phyloP scores from a whole-genome alignment of 2,113 vertebrate species.

The Labeo catla region DNA sequence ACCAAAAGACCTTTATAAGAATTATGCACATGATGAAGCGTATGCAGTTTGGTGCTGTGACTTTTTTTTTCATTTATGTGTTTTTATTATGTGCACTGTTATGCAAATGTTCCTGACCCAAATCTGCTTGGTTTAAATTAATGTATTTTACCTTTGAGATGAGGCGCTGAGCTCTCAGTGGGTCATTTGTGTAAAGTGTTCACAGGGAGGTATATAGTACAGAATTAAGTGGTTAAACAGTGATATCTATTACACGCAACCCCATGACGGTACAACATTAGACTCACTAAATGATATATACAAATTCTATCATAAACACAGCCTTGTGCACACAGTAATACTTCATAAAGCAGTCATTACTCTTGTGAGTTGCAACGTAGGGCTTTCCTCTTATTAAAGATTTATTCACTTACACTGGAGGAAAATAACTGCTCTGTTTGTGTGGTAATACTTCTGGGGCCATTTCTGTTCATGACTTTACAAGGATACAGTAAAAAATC shows the following conservation, averaged over 20 bases:
- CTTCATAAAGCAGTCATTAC: slow-evolving; percentile 62
- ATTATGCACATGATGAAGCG: slow-evolving; percentile 71
- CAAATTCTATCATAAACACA: slow-evolving; percentile 62
- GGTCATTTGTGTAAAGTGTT: slow-evolving; percentile 64
- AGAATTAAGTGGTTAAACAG: slow-evolving; percentile 64
- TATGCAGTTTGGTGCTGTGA: slow-evolving; percentile 68
- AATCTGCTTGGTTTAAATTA: slow-evolving; percentile 76
- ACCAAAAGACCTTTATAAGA: slow-evolving; percentile 61
- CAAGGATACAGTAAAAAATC: background rate
- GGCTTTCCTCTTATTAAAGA: slow-evolving; percentile 36
- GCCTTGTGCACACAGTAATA: slow-evolving; percentile 60
- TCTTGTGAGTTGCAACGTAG: slow-evolving; percentile 52
- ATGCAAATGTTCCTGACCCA: slow-evolving; percentile 78
- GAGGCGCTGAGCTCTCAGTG: slow-evolving; percentile 59
- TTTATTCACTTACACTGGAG: slow-evolving; percentile 16
- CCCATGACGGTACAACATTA: slow-evolving; percentile 61
- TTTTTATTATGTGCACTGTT: slow-evolving; percentile 75
- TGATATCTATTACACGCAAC: slow-evolving; percentile 67
- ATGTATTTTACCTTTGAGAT: slow-evolving; percentile 79
- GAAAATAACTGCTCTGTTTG: background rate
- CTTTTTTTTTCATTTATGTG: slow-evolving; percentile 60
- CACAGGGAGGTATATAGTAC: slow-evolving; percentile 57
- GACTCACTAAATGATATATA: slow-evolving; percentile 64
- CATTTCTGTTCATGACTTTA: background rate
- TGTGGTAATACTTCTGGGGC: background rate